Percentiles rank a stretch among this genome's conserved stretches.
Conservation (phyloP, 2,888 invertebrate genomes). For the Pheosia tremula region DNA sequence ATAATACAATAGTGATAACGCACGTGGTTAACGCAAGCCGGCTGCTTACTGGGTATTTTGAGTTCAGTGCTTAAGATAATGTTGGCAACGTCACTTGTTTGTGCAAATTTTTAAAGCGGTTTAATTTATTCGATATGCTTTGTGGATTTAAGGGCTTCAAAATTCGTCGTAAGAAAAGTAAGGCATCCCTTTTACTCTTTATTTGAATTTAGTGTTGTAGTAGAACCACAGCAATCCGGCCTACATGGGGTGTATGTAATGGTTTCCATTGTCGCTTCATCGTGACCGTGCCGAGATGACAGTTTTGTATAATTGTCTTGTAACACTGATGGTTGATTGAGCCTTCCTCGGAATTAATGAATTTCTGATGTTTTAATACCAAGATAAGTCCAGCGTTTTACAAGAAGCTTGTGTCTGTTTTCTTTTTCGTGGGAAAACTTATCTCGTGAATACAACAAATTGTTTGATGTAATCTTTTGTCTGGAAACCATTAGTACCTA, state of each 20-base stretch:
- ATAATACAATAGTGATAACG: constrained; percentile 65
- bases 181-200: constrained; percentile 17
- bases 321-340: background rate
- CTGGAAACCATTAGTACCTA: constrained; percentile 18
- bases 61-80: constrained; percentile 73
- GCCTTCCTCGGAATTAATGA: background rate
- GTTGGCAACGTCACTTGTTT: constrained; percentile 65
- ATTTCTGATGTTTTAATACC: constrained; percentile 14
- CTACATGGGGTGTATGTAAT: background rate
- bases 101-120: constrained; percentile 42
- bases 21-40: constrained; percentile 62
- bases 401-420: background rate
- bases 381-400: no score
- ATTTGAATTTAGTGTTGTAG: background rate
- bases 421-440: background rate
- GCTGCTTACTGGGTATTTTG: constrained; percentile 63
- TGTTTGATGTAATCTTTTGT: constrained; percentile 29
- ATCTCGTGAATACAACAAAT: constrained; percentile 20
- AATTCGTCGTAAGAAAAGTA: constrained; percentile 65
- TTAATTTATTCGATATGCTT: constrained; percentile 49
- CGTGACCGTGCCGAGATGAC: background rate
- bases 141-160: constrained; percentile 66
- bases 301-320: background rate
- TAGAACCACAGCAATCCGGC: background rate
- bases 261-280: background rate